Evolutionary conservation across 2,797 vertebrate species (phyloP), one percentile per base, ranked within the genome.

Genomic region (Oreochromis grahami): DNA sequence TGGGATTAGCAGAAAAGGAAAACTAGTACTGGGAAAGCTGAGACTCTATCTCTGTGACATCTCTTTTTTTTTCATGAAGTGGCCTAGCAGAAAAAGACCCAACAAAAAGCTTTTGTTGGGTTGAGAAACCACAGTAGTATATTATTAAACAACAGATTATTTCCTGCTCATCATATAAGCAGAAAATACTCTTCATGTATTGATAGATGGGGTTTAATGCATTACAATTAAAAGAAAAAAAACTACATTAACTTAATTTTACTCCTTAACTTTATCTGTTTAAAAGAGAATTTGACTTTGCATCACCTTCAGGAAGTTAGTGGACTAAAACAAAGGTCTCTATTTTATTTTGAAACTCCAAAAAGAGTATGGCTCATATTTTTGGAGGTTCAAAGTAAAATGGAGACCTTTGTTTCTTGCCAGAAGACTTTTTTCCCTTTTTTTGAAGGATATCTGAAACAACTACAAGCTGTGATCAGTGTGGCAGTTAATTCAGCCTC

Each of bases 61-160:
- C 76, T 83, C 84, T 87, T 82, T 86, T 89, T 89, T 84, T 83
- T 87, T 84, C 84, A 86, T 50, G 70, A 83, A 50, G 80, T 86
- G 90, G 90, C 88, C 85, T 76, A 92, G 93, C 83, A 74, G 83
- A 95, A 92, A 80, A 79, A 43, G 76, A 77, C 32, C 17, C 32
- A 63, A 93, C 92, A 94, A 88, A 91, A 88, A 83, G 63, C 87
- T 91, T 93, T 93, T 92, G 88, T 91, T 81, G 68, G 60, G 82
- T 79, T 60, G 51, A 74, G 84, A 78, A 84, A 81, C 51, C 21
- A 29, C 89, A 76, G 81, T 4, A 50, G 79, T 91, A 24, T 24
- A 24, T 24, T 92, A 94, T 95, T 93, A 87, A 95, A 86, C 77
- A 87, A 72, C 87, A 77, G 84, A 79, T 83, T 82, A 84, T 60